These are phyloP conservation scores for Pseudococcus longispinus DNA, from an alignment of 2,888 invertebrate genomes.

Conservation along the genomic window DNA sequence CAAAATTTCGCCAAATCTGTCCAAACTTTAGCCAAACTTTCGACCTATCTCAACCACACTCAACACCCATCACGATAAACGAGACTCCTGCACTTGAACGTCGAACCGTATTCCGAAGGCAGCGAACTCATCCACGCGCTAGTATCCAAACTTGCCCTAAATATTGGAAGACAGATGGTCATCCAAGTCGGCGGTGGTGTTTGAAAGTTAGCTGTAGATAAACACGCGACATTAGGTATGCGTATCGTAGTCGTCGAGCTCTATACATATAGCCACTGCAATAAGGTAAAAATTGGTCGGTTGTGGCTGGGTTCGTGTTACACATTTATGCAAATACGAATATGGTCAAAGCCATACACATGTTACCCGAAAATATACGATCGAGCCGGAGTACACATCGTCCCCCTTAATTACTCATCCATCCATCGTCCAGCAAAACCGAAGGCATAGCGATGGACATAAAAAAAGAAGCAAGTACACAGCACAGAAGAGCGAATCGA, in stretches of 20 bases:
- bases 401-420: background rate
- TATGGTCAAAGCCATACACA: background rate
- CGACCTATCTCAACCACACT: too few relatives aligned
- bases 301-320: background rate
- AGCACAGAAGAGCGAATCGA: background rate
- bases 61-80: background rate
- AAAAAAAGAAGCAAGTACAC: background rate
- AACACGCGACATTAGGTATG: slow-evolving; percentile 35
- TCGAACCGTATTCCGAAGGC: background rate
- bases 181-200: background rate
- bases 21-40: too few relatives aligned
- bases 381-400: background rate
- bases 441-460: background rate
- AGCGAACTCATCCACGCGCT: background rate
- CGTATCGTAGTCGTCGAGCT: background rate
- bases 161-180: slow-evolving; percentile 36
- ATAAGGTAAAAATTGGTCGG: background rate
- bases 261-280: background rate
- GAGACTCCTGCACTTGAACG: background rate
- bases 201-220: background rate
- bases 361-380: background rate
- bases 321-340: slow-evolving; percentile 21
- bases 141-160: slow-evolving; percentile 15
- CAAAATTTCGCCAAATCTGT: too few relatives aligned
- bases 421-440: background rate